Evolutionary conservation across 2,113 vertebrate genomes (phyloP).

Genomic region (Rostratula benghalensis): DNA sequence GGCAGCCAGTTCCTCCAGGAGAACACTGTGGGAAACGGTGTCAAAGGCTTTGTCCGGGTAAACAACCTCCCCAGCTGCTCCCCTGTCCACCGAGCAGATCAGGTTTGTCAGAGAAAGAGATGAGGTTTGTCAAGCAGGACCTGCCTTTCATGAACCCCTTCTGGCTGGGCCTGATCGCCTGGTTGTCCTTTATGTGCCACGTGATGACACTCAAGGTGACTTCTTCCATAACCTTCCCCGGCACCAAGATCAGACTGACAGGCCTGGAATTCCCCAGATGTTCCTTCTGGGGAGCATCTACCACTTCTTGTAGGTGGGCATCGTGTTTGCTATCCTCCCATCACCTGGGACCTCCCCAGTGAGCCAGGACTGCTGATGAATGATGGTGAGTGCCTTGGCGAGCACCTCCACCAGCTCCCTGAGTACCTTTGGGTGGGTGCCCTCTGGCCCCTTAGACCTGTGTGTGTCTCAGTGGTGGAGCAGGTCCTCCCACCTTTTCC

Average conservation of each 20-base stretch:
- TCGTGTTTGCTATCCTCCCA: not conserved
- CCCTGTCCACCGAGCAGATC: not conserved
- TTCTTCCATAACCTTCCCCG: not conserved
- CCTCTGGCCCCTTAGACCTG: not conserved
- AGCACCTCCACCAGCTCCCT: not conserved
- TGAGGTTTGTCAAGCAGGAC: not conserved
- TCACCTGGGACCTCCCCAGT: not conserved
- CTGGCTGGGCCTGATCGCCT: not conserved
- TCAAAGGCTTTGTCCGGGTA: not conserved
- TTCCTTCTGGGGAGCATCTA: too few relatives aligned
- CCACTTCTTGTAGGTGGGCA: not conserved
- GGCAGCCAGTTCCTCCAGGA: not conserved
- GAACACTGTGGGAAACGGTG: not conserved
- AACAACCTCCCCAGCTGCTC: not conserved
- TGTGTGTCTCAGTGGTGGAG: not conserved
- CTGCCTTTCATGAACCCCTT: not conserved
- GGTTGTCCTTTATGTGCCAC: not conserved
- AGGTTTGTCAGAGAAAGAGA: not conserved
- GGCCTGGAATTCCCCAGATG: not conserved
- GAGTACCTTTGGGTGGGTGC: not conserved
- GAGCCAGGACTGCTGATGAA: not conserved
- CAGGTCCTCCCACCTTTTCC: not conserved
- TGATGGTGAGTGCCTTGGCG: not conserved
- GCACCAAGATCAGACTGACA: not conserved
- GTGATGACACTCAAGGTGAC: not conserved